Percentiles rank a stretch among this genome's conserved stretches.
Evolutionary conservation across 2,888 invertebrate species (phyloP).

Genomic region (Rhagonycha fulva): DNA sequence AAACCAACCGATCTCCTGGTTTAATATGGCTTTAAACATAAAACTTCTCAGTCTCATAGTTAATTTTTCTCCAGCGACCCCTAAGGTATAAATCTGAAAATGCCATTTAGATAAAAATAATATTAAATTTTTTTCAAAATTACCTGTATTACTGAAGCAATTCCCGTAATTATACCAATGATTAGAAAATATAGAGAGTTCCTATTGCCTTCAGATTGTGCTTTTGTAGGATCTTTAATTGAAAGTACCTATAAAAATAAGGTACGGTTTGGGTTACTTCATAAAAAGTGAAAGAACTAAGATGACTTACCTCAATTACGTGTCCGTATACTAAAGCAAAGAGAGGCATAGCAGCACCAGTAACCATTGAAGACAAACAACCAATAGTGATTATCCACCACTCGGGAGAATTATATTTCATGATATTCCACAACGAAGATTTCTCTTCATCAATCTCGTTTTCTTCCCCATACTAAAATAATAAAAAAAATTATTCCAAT

Average conservation of each 20-base stretch:
- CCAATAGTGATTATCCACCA: slow-evolving; percentile 69
- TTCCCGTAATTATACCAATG: slow-evolving; percentile 68
- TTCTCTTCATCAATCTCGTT: not conserved
- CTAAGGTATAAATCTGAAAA: slow-evolving; percentile 56
- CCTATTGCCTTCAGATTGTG: slow-evolving; percentile 61
- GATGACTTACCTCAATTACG: slow-evolving; percentile 67
- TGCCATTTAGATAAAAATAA: too few relatives aligned
- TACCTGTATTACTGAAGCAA: slow-evolving; percentile 68
- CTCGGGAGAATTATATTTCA: slow-evolving; percentile 68
- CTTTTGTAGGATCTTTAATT: slow-evolving; percentile 55
- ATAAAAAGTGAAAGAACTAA: too few relatives aligned
- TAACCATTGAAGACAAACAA: slow-evolving; percentile 64
- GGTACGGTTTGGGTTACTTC: too few relatives aligned
- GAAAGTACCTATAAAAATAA: slow-evolving; percentile 57
- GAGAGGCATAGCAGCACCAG: slow-evolving; percentile 73
- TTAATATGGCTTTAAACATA: slow-evolving; percentile 69
- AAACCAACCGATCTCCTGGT: slow-evolving; percentile 77
- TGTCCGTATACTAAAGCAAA: slow-evolving; percentile 74
- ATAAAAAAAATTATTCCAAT: not conserved
- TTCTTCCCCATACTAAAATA: slow-evolving; percentile 10
- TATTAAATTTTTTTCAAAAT: too few relatives aligned
- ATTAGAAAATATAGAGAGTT: slow-evolving; percentile 67
- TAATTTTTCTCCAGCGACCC: slow-evolving; percentile 76
- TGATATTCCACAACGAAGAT: slow-evolving; percentile 51
- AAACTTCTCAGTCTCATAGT: slow-evolving; percentile 72